These are phyloP conservation scores for Machimus rusticus DNA, from an alignment of 2,888 invertebrate genomes.

Conservation along the genomic window DNA sequence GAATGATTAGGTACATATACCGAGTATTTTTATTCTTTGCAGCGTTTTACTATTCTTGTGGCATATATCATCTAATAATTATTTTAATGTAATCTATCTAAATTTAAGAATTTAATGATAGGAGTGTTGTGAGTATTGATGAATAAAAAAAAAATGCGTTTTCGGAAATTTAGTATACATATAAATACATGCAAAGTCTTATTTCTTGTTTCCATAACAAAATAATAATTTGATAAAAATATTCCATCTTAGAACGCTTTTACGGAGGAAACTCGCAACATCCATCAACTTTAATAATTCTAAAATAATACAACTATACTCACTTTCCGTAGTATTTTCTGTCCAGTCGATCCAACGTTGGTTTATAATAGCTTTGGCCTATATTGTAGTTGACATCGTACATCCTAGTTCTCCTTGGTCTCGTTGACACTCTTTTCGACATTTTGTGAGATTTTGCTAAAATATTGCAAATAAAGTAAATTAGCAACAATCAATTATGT, in stretches of 20 bases:
- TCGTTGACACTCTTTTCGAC: slow-evolving; percentile 17
- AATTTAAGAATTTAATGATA: not conserved
- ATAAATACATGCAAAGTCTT: not conserved
- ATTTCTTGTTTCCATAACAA: not conserved
- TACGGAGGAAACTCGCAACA: not conserved
- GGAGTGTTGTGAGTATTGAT: not conserved
- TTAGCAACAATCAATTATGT: not conserved
- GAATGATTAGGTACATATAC: not conserved
- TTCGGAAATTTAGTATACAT: too few species aligned
- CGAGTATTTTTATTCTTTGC: not conserved
- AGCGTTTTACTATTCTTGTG: not conserved
- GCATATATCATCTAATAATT: not conserved
- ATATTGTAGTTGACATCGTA: slow-evolving; percentile 87
- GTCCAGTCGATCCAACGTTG: slow-evolving; percentile 78
- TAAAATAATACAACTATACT: slow-evolving; percentile 39
- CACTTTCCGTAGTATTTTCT: slow-evolving; percentile 71
- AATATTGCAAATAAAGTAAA: not conserved
- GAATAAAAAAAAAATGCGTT: too few species aligned
- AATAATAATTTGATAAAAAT: not conserved
- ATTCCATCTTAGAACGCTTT: not conserved
- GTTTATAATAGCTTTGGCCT: slow-evolving; percentile 83
- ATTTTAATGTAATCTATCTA: not conserved
- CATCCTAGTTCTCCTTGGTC: slow-evolving; percentile 74
- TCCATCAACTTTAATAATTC: not conserved
- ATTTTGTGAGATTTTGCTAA: not conserved